Evolutionary conservation across 64 coral and sea anemone species (phyloP).

Genomic region (Montipora capricornis): DNA sequence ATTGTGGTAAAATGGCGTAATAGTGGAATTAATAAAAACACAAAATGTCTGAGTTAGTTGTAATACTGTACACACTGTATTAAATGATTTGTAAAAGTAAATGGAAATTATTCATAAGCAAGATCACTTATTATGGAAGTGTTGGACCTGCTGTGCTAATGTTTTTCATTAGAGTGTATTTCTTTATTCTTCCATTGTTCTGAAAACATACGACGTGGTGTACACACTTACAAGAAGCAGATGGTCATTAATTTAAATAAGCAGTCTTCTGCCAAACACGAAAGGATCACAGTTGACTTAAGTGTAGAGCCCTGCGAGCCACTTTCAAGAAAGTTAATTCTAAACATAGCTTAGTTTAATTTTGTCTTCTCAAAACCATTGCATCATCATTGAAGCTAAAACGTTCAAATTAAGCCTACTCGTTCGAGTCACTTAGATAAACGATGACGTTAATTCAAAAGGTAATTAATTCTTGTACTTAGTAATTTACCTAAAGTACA

Average conservation of each 20-base stretch:
- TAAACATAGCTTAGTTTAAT: neutral
- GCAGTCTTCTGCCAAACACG: too few relatives aligned
- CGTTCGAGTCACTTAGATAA: too few relatives aligned
- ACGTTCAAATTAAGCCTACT: neutral
- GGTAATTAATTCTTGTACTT: too few relatives aligned
- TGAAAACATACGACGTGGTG: neutral
- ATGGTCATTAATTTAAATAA: neutral
- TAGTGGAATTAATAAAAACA: too few relatives aligned
- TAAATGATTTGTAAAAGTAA: neutral
- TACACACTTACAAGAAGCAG: neutral
- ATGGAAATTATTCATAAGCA: neutral
- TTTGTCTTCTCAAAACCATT: neutral
- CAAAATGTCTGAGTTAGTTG: too few relatives aligned
- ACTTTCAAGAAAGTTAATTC: too few relatives aligned
- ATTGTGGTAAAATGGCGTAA: too few relatives aligned
- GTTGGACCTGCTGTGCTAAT: neutral
- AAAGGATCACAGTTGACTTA: too few relatives aligned
- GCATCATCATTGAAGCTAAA: neutral
- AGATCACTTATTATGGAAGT: neutral
- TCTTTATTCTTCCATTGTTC: neutral
- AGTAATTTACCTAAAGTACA: too few relatives aligned
- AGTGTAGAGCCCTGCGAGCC: too few relatives aligned
- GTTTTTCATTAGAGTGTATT: neutral
- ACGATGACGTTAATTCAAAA: too few relatives aligned
- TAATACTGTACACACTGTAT: too few relatives aligned